A percentile compares a stretch with the other conserved stretches of the same genome.
Conservation (phyloP, 1,140 invertebrate species). For the Myzus persicae region DNA sequence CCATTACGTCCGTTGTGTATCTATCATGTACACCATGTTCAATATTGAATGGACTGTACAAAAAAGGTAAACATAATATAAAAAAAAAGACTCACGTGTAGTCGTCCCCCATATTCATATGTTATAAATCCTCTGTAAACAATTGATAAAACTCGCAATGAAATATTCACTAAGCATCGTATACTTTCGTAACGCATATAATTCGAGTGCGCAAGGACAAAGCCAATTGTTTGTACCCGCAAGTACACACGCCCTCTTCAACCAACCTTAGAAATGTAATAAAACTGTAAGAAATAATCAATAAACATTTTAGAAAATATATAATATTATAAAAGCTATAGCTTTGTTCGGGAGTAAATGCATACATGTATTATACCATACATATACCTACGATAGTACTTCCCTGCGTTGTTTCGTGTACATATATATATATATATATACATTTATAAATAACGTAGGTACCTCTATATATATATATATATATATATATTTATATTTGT, state of each 20-base stretch:
- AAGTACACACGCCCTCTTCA: background rate
- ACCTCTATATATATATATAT: background rate
- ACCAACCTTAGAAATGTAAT: background rate
- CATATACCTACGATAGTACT: too few relatives aligned
- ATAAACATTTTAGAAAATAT: conserved; percentile 21
- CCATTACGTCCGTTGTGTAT: background rate
- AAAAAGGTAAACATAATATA: background rate
- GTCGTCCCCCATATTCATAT: background rate
- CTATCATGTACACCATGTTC: background rate
- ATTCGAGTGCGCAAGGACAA: conserved; percentile 16
- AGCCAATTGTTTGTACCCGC: background rate
- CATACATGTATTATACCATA: background rate
- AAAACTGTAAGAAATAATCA: conserved; percentile 34
- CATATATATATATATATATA: background rate
- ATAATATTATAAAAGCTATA: too few relatives aligned
- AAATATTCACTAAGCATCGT: conserved; percentile 2
- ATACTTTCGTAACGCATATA: background rate
- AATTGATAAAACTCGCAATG: background rate
- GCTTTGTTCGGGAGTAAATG: background rate
- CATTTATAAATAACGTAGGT: background rate
- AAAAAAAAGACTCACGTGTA: background rate
- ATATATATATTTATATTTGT: too few relatives aligned
- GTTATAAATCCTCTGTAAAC: background rate
- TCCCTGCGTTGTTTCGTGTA: background rate
- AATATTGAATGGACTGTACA: background rate